Evolutionary conservation across 1,140 invertebrate species (phyloP), one percentile per base, ranked within the genome.

Genomic region (Plutomurus gul): DNA sequence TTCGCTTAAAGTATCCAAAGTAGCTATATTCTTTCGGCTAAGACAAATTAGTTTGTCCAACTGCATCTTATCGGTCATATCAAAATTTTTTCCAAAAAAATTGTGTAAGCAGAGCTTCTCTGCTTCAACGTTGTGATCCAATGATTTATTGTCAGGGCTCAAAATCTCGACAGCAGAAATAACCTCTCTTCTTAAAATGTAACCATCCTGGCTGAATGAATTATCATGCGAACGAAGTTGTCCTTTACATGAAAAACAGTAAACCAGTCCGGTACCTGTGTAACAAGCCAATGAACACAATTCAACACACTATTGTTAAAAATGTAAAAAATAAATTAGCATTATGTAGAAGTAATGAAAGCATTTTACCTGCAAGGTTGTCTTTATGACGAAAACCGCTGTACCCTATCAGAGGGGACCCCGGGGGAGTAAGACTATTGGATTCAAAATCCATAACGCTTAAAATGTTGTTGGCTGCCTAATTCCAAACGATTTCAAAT

Each of bases 171-270:
- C 18, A 3, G 46, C 77, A 7, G 72, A 33, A 13, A 79, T 71
- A 30, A 75, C 49, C 13, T 79, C 27, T 5, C 56, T 10, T 20
- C 78, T 7, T 37, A 70, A 36, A 20, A 79, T 43, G 20, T 36
- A 51, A 22, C 78, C 56, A n/a, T 79, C 78, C n/a, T 72, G 60
- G 27, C 56, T 70, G n/a, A 79, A 79, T 0, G 78, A 46, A 36
- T 43, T 13, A 49, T 79, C 78, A 49, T 47, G 16, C 10, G 27
- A 7, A 0, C 56, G 20, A 25, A 60, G 25, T 51, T 49, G 37
- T 1, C 78, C 73, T 75, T 79, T 79, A 30, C 78, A 79, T 25
- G 33, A 30, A 27, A 79, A 74, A 43, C 72, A 75, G 33, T 37
- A 75, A 4, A 79, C n/a, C 3, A 75, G n/a, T 16, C 51, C 78